phyloP scores from a whole-genome alignment of 2,113 vertebrate genomes.

The Sinocyclocheilus grahami region DNA sequence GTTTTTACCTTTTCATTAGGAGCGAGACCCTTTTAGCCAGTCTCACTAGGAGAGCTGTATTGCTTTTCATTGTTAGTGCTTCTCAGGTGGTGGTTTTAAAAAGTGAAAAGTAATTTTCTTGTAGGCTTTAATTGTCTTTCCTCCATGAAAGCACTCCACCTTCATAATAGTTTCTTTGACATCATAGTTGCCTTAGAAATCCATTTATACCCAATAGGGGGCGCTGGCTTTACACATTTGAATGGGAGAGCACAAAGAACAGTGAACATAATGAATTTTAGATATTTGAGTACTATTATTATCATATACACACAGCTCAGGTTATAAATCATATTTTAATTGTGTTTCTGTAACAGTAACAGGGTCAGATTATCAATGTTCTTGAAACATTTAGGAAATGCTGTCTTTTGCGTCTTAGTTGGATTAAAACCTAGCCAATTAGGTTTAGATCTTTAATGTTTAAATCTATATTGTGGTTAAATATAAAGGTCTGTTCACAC shows the following conservation, averaged over 20 bases:
- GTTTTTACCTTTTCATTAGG: constrained; percentile 3
- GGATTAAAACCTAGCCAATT: not conserved
- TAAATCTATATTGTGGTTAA: not conserved
- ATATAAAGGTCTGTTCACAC: too few relatives aligned
- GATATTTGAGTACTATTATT: not conserved
- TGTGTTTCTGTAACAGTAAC: not conserved
- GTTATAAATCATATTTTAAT: too few relatives aligned
- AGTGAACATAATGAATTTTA: not conserved
- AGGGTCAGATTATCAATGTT: not conserved
- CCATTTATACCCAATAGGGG: constrained; percentile 38
- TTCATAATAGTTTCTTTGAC: constrained; percentile 22
- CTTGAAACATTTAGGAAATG: not conserved
- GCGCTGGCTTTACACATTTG: not conserved
- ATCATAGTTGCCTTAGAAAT: constrained; percentile 32
- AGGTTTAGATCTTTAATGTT: not conserved
- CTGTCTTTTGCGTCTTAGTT: not conserved
- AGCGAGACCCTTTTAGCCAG: constrained; percentile 5
- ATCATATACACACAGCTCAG: not conserved
- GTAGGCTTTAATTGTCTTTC: not conserved
- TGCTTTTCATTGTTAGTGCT: not conserved
- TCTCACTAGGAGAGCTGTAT: constrained; percentile 16
- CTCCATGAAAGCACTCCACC: not conserved
- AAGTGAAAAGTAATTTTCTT: not conserved
- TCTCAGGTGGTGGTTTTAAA: constrained; percentile 9
- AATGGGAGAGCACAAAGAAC: not conserved